Percentiles rank a stretch among this genome's conserved stretches.
Conservation (phyloP, 1,140 invertebrate genomes). For the Papilio helenus region DNA sequence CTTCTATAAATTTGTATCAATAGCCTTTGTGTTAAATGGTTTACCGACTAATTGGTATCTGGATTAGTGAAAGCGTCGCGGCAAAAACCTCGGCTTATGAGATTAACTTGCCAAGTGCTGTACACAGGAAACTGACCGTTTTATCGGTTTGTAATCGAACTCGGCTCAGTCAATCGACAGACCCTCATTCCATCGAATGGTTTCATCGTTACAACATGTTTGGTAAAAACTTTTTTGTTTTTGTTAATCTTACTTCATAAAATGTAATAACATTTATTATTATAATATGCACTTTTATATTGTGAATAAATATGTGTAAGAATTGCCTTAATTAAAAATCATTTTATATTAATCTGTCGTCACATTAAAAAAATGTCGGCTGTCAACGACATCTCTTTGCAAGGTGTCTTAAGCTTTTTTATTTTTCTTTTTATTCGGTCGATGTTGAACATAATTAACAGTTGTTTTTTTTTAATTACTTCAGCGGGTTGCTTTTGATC, state of each 20-base stretch:
- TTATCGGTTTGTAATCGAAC: slow-evolving; percentile 35
- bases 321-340: background rate
- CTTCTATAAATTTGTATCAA: slow-evolving; percentile 54
- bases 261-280: background rate
- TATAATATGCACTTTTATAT: background rate
- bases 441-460: slow-evolving; percentile 39
- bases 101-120: slow-evolving; percentile 36
- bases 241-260: background rate
- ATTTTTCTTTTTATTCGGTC: slow-evolving; percentile 46
- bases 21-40: slow-evolving; percentile 68
- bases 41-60: slow-evolving; percentile 70
- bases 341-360: background rate
- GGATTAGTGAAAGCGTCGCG: slow-evolving; percentile 62
- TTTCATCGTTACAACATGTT: background rate
- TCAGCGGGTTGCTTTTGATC: slow-evolving; percentile 17
- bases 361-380: slow-evolving; percentile 4
- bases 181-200: background rate
- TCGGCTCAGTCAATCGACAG: slow-evolving; percentile 28
- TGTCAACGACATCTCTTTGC: slow-evolving; percentile 51
- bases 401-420: slow-evolving; percentile 54
- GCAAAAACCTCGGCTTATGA: slow-evolving; percentile 55
- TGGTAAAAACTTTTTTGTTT: background rate
- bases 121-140: slow-evolving; percentile 37
- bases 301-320: background rate
- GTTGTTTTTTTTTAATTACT: slow-evolving; percentile 32